Percentiles rank a stretch among this genome's conserved stretches.
Evolutionary conservation across 2,888 invertebrate species (phyloP).

Genomic region (Syrista parreyssii): DNA sequence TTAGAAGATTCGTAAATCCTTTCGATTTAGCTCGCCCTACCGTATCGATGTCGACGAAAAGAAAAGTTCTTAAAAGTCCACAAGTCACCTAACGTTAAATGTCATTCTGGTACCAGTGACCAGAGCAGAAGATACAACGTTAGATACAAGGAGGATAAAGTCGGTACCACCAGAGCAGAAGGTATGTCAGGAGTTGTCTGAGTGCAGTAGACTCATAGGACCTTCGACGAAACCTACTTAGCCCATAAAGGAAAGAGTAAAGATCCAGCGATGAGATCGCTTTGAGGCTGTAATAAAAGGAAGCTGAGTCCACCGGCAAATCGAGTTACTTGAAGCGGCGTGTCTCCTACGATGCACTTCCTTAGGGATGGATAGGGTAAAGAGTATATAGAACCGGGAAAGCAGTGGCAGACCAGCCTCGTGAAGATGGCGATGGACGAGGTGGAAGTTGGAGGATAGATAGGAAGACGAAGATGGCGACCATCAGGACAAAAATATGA

Average conservation of each 20-base stretch:
- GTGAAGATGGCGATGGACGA: conserved; percentile 6
- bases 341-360: conserved; percentile 11
- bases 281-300: conserved; percentile 55
- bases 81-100: neutral
- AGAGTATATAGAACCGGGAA: neutral
- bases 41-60: neutral
- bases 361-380: neutral
- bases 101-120: neutral
- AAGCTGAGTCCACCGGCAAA: conserved; percentile 48
- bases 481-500: conserved; percentile 30
- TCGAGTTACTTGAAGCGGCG: conserved; percentile 45
- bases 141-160: neutral
- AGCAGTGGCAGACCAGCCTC: neutral
- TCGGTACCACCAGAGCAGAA: neutral
- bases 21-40: neutral
- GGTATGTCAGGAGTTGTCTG: neutral
- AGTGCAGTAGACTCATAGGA: neutral
- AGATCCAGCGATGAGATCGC: conserved; percentile 43
- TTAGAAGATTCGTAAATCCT: neutral
- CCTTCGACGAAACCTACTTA: neutral
- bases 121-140: neutral
- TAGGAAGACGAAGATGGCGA: conserved; percentile 11
- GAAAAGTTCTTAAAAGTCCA: neutral
- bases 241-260: conserved; percentile 1
- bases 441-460: conserved; percentile 11